Evolutionary conservation across 2,888 invertebrate genomes (phyloP).

Genomic region (Aquatica leii): DNA sequence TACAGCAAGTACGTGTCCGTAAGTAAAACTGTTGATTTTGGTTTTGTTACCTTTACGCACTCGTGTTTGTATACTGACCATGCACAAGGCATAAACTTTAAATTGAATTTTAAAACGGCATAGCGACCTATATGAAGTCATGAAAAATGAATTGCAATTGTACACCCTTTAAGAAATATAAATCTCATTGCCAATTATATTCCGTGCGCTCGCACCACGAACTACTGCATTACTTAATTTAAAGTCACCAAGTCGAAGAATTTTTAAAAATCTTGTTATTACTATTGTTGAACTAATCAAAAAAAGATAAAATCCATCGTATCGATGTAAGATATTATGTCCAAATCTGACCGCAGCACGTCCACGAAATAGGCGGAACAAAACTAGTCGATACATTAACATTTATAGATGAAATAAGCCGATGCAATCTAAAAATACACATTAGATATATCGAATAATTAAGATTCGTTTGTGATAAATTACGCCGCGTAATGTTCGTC

Average conservation of each 20-base stretch:
- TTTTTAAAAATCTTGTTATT: neutral
- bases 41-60: slow-evolving; percentile 25
- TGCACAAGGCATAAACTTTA: slow-evolving; percentile 40
- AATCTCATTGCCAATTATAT: slow-evolving; percentile 22
- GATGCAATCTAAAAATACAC: slow-evolving; percentile 48
- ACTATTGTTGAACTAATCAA: neutral
- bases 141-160: slow-evolving; percentile 26
- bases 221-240: too few relatives aligned
- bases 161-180: slow-evolving; percentile 19
- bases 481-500: slow-evolving; percentile 16
- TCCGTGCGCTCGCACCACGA: slow-evolving; percentile 11
- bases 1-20: slow-evolving; percentile 25
- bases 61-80: slow-evolving; percentile 40
- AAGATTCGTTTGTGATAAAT: slow-evolving; percentile 27
- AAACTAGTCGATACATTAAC: slow-evolving; percentile 45
- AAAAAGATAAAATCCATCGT: neutral
- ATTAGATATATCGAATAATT: slow-evolving; percentile 36
- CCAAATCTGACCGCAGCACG: slow-evolving; percentile 22
- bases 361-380: slow-evolving; percentile 40
- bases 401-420: slow-evolving; percentile 48
- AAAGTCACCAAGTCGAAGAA: too few relatives aligned
- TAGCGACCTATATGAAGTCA: slow-evolving; percentile 51
- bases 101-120: slow-evolving; percentile 41
- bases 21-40: slow-evolving; percentile 26
- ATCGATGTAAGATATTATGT: neutral